Evolutionary conservation across 2,888 invertebrate genomes (phyloP).

Genomic region (Dusona sp.): DNA sequence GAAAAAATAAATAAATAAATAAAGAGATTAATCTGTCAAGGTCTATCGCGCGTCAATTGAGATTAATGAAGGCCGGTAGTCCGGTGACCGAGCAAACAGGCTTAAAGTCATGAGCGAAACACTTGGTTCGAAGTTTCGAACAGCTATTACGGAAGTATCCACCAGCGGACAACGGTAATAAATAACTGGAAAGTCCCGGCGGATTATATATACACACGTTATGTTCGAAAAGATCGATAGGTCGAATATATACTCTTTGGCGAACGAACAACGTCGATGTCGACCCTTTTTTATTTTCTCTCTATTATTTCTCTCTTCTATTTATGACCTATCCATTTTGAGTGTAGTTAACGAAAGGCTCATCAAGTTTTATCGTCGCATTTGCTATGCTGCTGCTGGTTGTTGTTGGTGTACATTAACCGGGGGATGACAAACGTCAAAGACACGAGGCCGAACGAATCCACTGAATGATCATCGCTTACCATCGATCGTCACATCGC

Average conservation of each 20-base stretch:
- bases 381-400: slow-evolving; percentile 4
- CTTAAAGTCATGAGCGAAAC: slow-evolving; percentile 5
- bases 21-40: slow-evolving; percentile 25
- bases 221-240: slow-evolving; percentile 60
- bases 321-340: slow-evolving; percentile 21
- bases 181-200: slow-evolving; percentile 79
- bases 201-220: slow-evolving; percentile 22
- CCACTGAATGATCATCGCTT: slow-evolving; percentile 48
- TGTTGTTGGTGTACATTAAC: not conserved
- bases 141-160: slow-evolving; percentile 81
- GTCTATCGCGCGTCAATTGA: slow-evolving; percentile 27
- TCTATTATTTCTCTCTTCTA: not conserved
- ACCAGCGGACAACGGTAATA: slow-evolving; percentile 79
- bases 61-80: slow-evolving; percentile 64
- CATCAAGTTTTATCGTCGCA: slow-evolving; percentile 6
- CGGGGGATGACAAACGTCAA: not conserved
- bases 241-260: slow-evolving; percentile 27
- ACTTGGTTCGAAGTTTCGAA: slow-evolving; percentile 48
- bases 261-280: not conserved
- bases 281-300: slow-evolving; percentile 15
- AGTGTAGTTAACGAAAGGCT: slow-evolving; percentile 6
- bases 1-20: slow-evolving; percentile 12
- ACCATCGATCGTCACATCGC: slow-evolving; percentile 70
- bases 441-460: slow-evolving; percentile 26
- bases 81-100: slow-evolving; percentile 25